phyloP scores from a whole-genome alignment of 2,113 vertebrate species.

The Sprattus sprattus region DNA sequence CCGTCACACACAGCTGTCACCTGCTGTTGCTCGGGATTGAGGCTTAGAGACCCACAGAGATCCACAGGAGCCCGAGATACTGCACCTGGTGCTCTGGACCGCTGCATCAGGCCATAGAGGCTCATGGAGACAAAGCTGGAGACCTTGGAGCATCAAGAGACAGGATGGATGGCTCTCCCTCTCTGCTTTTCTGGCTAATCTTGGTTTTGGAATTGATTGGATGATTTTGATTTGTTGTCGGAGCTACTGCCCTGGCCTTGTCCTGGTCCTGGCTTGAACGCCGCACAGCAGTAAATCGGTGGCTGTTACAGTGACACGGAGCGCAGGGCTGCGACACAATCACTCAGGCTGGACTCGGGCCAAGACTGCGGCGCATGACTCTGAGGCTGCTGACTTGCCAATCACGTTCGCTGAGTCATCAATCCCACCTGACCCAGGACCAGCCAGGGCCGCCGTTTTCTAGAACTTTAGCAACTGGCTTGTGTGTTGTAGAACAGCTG shows the following conservation, averaged over 20 bases:
- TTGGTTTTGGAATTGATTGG: not conserved
- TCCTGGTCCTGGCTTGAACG: not conserved
- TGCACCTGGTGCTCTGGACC: not conserved
- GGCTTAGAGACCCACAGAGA: not conserved
- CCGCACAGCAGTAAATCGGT: not conserved
- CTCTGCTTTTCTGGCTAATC: not conserved
- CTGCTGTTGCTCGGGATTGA: constrained; percentile 15
- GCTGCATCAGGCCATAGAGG: not conserved
- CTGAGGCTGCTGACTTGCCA: not conserved
- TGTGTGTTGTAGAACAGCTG: not conserved
- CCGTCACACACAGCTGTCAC: not conserved
- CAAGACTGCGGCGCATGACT: not conserved
- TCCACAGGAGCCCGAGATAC: not conserved
- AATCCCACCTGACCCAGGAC: not conserved
- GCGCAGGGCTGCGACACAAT: not conserved
- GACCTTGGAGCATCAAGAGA: not conserved
- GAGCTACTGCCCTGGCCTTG: not conserved
- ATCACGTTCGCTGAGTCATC: not conserved
- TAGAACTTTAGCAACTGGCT: not conserved
- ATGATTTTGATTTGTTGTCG: not conserved
- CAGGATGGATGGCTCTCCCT: not conserved
- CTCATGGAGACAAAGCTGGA: not conserved
- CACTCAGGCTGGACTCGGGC: not conserved
- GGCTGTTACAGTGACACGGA: not conserved
- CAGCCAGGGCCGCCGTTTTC: not conserved